Evolutionary conservation across 2,797 vertebrate species (phyloP).

Genomic region (Brachyrhaphis roseni): DNA sequence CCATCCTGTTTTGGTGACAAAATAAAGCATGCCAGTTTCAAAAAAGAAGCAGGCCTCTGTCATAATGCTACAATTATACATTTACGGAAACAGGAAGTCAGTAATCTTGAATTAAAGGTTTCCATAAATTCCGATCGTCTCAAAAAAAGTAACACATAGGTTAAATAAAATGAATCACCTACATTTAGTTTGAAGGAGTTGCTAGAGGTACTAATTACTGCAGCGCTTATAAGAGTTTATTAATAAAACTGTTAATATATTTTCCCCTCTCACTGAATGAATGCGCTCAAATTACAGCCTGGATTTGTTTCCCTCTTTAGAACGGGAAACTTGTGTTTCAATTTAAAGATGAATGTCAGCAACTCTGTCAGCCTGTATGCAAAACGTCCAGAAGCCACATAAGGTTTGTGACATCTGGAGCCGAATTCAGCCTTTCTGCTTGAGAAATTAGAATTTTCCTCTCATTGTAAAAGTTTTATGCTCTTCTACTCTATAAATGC

Average conservation of each 20-base stretch:
- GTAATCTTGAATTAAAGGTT: not conserved
- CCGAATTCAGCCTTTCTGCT: not conserved
- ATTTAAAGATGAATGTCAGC: not conserved
- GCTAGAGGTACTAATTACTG: not conserved
- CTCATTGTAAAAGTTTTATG: not conserved
- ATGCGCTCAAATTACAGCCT: not conserved
- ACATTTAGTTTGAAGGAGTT: not conserved
- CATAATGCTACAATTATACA: not conserved
- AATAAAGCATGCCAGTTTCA: not conserved
- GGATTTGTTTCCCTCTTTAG: not conserved
- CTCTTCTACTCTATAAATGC: not conserved
- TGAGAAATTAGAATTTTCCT: not conserved
- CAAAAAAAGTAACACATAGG: not conserved
- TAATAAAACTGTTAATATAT: not conserved
- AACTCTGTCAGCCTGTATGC: not conserved
- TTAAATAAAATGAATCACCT: not conserved
- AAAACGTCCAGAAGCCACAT: not conserved
- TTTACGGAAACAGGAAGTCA: not conserved
- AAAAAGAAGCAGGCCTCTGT: not conserved
- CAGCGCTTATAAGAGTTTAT: not conserved
- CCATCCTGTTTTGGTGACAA: not conserved
- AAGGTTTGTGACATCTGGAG: not conserved
- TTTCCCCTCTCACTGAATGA: not conserved
- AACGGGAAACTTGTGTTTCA: not conserved
- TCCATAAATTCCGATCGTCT: not conserved